A percentile compares a stretch with the other conserved stretches of the same genome.
Evolutionary conservation across 2,797 vertebrate species (phyloP).

Genomic region (Menidia menidia): DNA sequence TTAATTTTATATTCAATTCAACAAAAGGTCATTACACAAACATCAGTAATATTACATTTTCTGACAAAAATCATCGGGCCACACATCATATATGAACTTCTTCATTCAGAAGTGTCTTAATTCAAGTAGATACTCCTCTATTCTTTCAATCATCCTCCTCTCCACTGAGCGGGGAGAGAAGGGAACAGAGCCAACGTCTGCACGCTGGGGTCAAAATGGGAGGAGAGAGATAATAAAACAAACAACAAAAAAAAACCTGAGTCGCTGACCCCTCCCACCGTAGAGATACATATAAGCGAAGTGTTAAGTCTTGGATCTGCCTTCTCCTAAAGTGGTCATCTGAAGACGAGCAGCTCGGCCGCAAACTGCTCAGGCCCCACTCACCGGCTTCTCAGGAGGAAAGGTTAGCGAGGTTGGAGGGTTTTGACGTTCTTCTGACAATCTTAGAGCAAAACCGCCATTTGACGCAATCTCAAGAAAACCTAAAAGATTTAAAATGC

Average conservation of each 20-base stretch:
- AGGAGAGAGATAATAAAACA: conserved; percentile 66
- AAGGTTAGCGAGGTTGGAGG: conserved; percentile 18
- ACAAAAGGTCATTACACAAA: neutral
- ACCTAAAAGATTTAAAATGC: conserved; percentile 10
- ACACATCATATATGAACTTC: neutral
- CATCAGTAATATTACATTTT: neutral
- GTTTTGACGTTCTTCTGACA: conserved; percentile 6
- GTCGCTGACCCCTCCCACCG: conserved; percentile 72
- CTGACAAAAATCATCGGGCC: neutral
- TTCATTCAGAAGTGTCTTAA: conserved; percentile 14
- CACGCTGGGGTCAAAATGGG: conserved; percentile 72
- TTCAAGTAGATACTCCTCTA: conserved; percentile 41
- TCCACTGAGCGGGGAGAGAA: conserved; percentile 50
- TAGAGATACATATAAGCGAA: conserved; percentile 78
- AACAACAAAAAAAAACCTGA: conserved; percentile 58
- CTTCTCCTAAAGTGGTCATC: conserved; percentile 68
- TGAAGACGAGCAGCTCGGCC: conserved; percentile 42
- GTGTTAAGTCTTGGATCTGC: conserved; percentile 70
- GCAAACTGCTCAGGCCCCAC: conserved; percentile 32
- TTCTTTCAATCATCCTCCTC: conserved; percentile 39
- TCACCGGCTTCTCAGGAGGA: conserved; percentile 28
- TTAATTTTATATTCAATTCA: neutral
- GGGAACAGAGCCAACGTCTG: conserved; percentile 64
- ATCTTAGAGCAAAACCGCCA: neutral
- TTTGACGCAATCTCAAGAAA: conserved; percentile 8